These are phyloP conservation scores for Biston betularia DNA, from an alignment of 2,888 invertebrate genomes.

Conservation along the genomic window DNA sequence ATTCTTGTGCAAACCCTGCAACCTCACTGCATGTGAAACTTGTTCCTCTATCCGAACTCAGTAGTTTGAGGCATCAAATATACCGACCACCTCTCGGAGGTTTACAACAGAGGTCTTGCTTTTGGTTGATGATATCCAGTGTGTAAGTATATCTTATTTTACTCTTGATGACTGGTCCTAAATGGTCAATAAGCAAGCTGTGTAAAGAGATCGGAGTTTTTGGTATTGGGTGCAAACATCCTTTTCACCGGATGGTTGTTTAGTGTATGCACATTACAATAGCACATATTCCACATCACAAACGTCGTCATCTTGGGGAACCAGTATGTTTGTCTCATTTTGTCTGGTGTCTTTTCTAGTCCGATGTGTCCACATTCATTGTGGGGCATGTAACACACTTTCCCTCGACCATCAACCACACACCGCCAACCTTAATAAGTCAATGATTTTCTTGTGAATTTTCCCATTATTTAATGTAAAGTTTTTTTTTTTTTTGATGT, in stretches of 20 bases:
- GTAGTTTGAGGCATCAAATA: not conserved
- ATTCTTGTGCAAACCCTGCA: not conserved
- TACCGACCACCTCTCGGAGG: not conserved
- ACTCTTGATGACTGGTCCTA: not conserved
- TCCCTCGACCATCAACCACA: not conserved
- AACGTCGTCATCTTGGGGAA: too few species aligned
- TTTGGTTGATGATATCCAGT: not conserved
- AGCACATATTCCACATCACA: too few species aligned
- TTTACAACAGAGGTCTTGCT: not conserved
- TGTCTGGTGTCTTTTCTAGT: too few species aligned
- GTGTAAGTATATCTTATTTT: not conserved
- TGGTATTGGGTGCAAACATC: too few species aligned
- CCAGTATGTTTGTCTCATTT: too few species aligned
- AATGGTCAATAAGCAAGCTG: not conserved
- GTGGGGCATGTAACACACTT: not conserved
- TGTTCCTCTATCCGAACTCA: not conserved
- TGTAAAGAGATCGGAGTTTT: too few species aligned
- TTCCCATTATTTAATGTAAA: not conserved
- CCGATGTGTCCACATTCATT: too few species aligned
- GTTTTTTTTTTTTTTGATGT: not conserved
- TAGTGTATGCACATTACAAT: too few species aligned
- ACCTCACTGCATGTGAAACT: not conserved
- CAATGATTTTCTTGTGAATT: not conserved
- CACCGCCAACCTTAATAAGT: not conserved
- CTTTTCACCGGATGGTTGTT: too few species aligned